Evolutionary conservation across 2,113 vertebrate genomes (phyloP), one percentile per base, ranked within the genome.

Genomic region (Tychaedon coryphoeus): DNA sequence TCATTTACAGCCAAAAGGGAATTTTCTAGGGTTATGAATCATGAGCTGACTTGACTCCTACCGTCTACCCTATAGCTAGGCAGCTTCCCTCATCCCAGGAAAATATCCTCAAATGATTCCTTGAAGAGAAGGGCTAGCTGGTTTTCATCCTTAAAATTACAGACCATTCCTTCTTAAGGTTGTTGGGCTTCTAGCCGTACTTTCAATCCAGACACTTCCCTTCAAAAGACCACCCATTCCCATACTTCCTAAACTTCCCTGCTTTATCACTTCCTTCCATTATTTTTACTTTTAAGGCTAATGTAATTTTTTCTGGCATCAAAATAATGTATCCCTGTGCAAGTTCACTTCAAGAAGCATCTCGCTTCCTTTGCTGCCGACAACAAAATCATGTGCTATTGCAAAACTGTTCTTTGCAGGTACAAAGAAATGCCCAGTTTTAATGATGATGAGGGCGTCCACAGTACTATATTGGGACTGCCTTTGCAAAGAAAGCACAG

Each of bases 381-480:
- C 40, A 89, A 84, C 12, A 91, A 83, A 93, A 92, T 86, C 26
- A 92, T 51, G 64, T 83, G 33, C 64, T 80, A 77, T 51, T 74
- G 51, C 82, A 92, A 83, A 92, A 66, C 29, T 66, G 78, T 54
- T 82, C 83, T 92, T 76, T 89, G 62, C 89, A 92, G 56, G 61
- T 77, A 86, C 34, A 60, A 95, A 90, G 58, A 90, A 66, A 78
- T 94, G 92, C 29, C 75, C 71, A 66, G 54, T 90, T 94, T 94
- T 90, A 94, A 90, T 86, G 86, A 93, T 76, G 83, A 90, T 93
- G 85, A 72, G 82, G 88, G 82, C 90, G 95, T 88, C 92, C 93
- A 86, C 78, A 73, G 90, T 92, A 75, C 88, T 88, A 76, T 88
- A 80, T 36, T 86, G 79, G 71, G 90, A 90, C 86, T 19, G 42